These are phyloP conservation scores for Trichomalopsis sarcophagae DNA, from an alignment of 1,140 invertebrate species.

Conservation along the genomic window DNA sequence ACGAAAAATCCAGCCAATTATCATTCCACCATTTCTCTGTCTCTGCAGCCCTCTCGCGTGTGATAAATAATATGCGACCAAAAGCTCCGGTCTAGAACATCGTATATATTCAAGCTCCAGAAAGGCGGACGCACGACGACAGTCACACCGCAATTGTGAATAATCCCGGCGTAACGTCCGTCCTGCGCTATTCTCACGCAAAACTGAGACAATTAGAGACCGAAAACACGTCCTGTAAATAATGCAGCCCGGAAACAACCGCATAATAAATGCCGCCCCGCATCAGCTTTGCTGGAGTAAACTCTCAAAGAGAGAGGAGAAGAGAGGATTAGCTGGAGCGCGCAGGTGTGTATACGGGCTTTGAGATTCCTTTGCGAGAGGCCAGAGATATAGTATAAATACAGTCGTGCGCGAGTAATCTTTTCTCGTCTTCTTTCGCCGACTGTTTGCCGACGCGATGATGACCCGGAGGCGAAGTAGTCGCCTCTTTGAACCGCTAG, in stretches of 20 bases:
- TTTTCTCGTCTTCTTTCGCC: no score
- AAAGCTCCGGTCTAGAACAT: no score
- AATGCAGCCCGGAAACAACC: neutral
- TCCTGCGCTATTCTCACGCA: neutral
- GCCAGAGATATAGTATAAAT: no score
- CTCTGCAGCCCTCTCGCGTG: neutral
- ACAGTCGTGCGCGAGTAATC: no score
- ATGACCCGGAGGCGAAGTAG: no score
- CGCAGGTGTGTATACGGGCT: neutral
- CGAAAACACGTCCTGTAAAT: neutral
- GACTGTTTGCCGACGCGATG: no score
- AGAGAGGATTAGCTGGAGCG: neutral
- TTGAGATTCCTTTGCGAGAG: neutral
- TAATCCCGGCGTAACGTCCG: neutral
- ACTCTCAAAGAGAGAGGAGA: neutral
- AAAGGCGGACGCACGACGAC: neutral
- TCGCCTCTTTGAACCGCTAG: no score
- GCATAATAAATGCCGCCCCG: constrained; percentile 12
- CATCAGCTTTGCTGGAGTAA: neutral
- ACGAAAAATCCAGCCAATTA: neutral
- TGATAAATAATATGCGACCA: neutral
- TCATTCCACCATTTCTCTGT: neutral
- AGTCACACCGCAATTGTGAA: neutral
- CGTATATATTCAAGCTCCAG: neutral
- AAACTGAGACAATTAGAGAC: neutral